Conservation (phyloP, 2,888 invertebrate genomes). For the Sericinus montela region DNA sequence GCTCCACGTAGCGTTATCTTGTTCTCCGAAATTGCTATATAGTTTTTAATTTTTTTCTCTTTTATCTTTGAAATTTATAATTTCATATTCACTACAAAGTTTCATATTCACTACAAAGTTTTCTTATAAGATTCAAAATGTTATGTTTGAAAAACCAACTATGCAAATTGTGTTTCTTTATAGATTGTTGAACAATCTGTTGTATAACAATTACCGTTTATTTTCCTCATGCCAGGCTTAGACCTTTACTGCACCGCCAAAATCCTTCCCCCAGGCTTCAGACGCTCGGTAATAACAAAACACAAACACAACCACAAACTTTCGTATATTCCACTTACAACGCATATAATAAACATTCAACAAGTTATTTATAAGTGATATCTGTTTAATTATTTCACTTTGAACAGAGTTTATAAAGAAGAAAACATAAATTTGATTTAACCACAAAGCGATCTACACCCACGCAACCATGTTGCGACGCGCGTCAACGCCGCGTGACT, state of each 20-base stretch:
- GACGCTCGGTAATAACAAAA: constrained; percentile 62
- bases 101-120: too few relatives aligned
- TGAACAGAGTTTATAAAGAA: constrained; percentile 55
- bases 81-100: too few relatives aligned
- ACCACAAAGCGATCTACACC: constrained; percentile 70
- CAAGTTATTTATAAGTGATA: constrained; percentile 33
- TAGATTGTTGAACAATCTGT: constrained; percentile 6
- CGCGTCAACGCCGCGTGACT: constrained; percentile 78
- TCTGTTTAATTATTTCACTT: constrained; percentile 41
- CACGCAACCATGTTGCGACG: constrained; percentile 69
- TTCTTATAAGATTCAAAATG: too few relatives aligned
- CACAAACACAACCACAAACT: constrained; percentile 60
- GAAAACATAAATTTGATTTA: constrained; percentile 66
- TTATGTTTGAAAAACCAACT: too few relatives aligned
- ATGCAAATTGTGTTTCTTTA: too few relatives aligned
- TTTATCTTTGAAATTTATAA: too few relatives aligned
- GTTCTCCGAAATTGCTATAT: background rate
- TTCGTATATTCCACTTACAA: constrained; percentile 53
- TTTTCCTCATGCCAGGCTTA: constrained; percentile 73
- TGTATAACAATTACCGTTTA: constrained; percentile 59
- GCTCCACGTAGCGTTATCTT: background rate
- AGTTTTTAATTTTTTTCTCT: too few relatives aligned
- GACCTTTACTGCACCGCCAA: constrained; percentile 68
- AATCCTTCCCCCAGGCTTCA: constrained; percentile 58
- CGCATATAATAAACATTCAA: constrained; percentile 40